These are phyloP conservation scores for Tenualosa thibaudeaui DNA, from an alignment of 2,797 vertebrate genomes.

Conservation along the genomic window DNA sequence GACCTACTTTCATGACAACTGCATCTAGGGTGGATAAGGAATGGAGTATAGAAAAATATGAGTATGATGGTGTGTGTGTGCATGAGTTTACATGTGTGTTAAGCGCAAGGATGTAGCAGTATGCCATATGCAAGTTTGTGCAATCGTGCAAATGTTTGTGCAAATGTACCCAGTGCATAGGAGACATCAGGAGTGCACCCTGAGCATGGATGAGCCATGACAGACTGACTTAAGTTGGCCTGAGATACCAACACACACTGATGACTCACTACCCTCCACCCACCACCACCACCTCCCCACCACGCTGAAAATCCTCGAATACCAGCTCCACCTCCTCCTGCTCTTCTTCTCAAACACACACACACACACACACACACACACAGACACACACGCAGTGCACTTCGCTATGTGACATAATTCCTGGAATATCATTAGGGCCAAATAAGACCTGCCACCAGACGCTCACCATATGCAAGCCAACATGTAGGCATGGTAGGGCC, in stretches of 20 bases:
- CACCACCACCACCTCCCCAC: not conserved
- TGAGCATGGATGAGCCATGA: not conserved
- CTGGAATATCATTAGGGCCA: not conserved
- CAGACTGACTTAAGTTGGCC: not conserved
- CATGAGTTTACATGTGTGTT: not conserved
- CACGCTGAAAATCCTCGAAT: not conserved
- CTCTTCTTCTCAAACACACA: not conserved
- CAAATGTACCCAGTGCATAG: not conserved
- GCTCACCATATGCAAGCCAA: slow-evolving; percentile 12
- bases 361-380: not conserved
- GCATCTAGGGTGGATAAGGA: not conserved
- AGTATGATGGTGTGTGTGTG: not conserved
- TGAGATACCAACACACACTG: slow-evolving; percentile 16
- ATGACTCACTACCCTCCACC: not conserved
- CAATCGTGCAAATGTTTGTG: no score
- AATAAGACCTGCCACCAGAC: slow-evolving; percentile 1
- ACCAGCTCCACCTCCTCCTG: not conserved
- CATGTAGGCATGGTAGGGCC: not conserved
- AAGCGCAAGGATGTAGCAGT: not conserved
- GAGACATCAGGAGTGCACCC: not conserved
- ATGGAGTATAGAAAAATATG: no score
- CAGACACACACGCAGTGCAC: not conserved
- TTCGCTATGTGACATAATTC: slow-evolving; percentile 7
- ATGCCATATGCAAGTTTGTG: no score
- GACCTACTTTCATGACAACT: not conserved